Percentiles rank a stretch among this genome's conserved stretches.
These are phyloP conservation scores for Sthenelais limicola DNA, from an alignment of 2,888 invertebrate species.

Conservation along the genomic window DNA sequence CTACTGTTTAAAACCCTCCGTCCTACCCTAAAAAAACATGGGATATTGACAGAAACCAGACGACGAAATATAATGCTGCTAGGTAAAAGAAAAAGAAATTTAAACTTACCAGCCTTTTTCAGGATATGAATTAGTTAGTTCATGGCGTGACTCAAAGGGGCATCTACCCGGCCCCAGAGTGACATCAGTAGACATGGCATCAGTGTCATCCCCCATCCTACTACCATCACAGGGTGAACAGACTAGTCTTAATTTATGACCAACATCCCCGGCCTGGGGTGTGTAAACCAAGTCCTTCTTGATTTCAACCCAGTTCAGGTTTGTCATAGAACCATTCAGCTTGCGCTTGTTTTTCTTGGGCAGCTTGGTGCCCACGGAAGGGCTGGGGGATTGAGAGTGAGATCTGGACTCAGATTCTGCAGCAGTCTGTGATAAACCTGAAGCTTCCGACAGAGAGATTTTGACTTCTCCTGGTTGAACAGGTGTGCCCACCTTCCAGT, in stretches of 20 bases:
- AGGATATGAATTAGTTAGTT: constrained; percentile 78
- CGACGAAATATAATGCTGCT: too few relatives aligned
- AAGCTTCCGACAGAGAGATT: constrained; percentile 1
- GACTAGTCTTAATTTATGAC: constrained; percentile 75
- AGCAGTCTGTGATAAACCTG: background rate
- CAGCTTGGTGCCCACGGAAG: constrained; percentile 9
- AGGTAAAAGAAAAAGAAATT: too few relatives aligned
- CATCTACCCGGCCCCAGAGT: constrained; percentile 84
- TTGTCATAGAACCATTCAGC: constrained; percentile 19
- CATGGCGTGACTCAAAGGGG: constrained; percentile 86
- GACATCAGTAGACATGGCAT: constrained; percentile 74
- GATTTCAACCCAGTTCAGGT: constrained; percentile 27
- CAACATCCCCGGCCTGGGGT: constrained; percentile 19
- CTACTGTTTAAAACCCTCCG: too few relatives aligned
- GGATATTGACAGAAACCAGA: too few relatives aligned
- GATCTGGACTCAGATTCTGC: background rate
- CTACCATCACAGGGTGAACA: constrained; percentile 67
- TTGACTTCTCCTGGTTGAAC: constrained; percentile 14
- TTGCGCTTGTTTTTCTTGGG: constrained; percentile 24
- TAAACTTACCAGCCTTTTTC: constrained; percentile 76
- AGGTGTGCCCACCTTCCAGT: constrained; percentile 36
- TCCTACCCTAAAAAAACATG: too few relatives aligned
- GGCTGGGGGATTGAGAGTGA: constrained; percentile 10
- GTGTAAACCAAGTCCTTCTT: constrained; percentile 19
- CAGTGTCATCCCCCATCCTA: constrained; percentile 77